Conservation (phyloP, 37 sponge, comb jelly and placozoan genomes). For the Eunapius fragilis region DNA sequence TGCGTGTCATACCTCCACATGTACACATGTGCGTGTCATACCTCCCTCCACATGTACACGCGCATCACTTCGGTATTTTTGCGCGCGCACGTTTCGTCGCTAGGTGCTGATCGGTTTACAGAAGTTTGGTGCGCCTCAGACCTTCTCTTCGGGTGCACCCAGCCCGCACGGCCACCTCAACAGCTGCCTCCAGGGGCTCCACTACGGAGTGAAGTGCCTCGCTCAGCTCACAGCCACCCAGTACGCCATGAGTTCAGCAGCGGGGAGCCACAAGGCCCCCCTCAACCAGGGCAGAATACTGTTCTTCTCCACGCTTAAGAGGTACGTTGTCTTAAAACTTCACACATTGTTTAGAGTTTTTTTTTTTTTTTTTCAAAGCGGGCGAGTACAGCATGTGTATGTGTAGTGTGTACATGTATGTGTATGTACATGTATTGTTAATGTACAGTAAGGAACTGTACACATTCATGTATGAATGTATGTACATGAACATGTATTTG, state of each 20-base stretch:
- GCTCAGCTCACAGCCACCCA: conserved; percentile 83
- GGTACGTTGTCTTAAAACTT: conserved; percentile 28
- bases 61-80: background rate
- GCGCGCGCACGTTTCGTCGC: background rate
- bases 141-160: background rate
- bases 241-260: conserved; percentile 55
- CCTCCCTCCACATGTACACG: too few species aligned
- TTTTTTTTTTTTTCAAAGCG: too few species aligned
- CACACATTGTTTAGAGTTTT: too few species aligned
- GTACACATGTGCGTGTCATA: too few species aligned
- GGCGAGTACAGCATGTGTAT: background rate
- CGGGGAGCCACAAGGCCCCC: background rate
- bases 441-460: background rate
- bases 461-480: too few species aligned
- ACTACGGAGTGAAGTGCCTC: conserved; percentile 70
- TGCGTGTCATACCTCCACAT: too few species aligned
- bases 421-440: conserved; percentile 3
- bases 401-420: background rate
- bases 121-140: conserved; percentile 53
- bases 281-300: conserved; percentile 71
- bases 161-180: conserved; percentile 4
- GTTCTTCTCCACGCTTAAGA: conserved; percentile 54
- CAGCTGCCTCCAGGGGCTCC: conserved; percentile 44
- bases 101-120: conserved; percentile 72
- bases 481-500: conserved; percentile 21